Percentiles rank a stretch among this genome's conserved stretches.
Evolutionary conservation across 2,888 invertebrate genomes (phyloP).

Genomic region (Euspilapteryx auroguttella): DNA sequence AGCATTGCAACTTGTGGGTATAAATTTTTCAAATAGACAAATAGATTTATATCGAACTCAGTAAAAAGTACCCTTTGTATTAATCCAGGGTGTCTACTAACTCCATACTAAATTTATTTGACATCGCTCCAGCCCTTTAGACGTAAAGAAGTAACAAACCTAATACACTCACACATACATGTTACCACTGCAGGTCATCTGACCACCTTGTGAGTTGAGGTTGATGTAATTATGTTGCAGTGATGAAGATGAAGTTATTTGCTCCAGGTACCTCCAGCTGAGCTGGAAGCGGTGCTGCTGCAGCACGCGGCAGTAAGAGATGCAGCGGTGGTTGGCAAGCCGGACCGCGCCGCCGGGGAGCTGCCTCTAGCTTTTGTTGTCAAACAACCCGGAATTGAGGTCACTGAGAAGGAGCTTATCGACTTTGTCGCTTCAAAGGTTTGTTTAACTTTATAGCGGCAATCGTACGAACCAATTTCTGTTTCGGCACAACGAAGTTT

Average conservation of each 20-base stretch:
- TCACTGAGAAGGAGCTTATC: constrained; percentile 59
- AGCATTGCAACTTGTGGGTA: neutral
- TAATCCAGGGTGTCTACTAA: too few relatives aligned
- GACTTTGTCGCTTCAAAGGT: constrained; percentile 59
- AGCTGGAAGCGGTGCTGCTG: constrained; percentile 79
- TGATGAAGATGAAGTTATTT: neutral
- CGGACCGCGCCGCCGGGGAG: constrained; percentile 70
- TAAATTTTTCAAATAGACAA: neutral
- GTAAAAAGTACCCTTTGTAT: too few relatives aligned
- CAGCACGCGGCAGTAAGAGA: constrained; percentile 72
- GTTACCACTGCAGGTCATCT: too few relatives aligned
- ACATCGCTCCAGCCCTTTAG: too few relatives aligned
- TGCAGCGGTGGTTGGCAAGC: constrained; percentile 78
- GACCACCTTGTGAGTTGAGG: too few relatives aligned
- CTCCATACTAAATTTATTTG: too few relatives aligned
- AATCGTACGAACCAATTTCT: neutral
- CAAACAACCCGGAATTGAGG: constrained; percentile 39
- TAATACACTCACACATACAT: too few relatives aligned
- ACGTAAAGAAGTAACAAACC: too few relatives aligned
- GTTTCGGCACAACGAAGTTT: too few relatives aligned
- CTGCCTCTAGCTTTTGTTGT: constrained; percentile 76
- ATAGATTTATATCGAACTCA: too few relatives aligned
- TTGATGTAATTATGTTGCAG: too few relatives aligned
- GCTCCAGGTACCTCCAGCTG: constrained; percentile 76
- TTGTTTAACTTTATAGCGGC: constrained; percentile 2